These are phyloP conservation scores for Cabera pusaria DNA, from an alignment of 2,888 invertebrate genomes.

Conservation along the genomic window DNA sequence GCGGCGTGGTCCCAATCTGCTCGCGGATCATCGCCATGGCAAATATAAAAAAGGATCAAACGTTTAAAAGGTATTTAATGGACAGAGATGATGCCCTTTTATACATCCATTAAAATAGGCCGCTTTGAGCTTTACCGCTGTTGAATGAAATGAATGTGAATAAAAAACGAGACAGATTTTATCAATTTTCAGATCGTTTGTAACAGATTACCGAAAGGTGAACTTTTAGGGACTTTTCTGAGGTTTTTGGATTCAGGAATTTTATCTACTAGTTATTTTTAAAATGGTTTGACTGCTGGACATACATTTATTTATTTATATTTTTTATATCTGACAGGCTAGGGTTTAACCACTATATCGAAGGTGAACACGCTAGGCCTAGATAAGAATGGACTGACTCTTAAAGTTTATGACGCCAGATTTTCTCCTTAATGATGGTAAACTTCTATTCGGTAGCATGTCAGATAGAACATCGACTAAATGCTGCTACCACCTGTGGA, in stretches of 20 bases:
- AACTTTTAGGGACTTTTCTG: slow-evolving; percentile 26
- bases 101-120: slow-evolving; percentile 75
- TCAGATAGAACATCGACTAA: too few relatives aligned
- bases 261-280: too few relatives aligned
- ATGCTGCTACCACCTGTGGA: too few relatives aligned
- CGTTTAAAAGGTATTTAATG: slow-evolving; percentile 82
- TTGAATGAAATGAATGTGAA: slow-evolving; percentile 63
- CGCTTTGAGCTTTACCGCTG: slow-evolving; percentile 75
- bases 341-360: too few relatives aligned
- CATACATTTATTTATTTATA: too few relatives aligned
- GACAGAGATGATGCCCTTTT: slow-evolving; percentile 78
- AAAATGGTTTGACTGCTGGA: too few relatives aligned
- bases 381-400: too few relatives aligned
- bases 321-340: too few relatives aligned
- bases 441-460: too few relatives aligned
- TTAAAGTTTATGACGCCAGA: too few relatives aligned
- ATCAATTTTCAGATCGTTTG: slow-evolving; percentile 67
- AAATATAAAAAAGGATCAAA: slow-evolving; percentile 83
- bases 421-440: too few relatives aligned
- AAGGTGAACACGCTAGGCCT: too few relatives aligned
- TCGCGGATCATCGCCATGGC: slow-evolving; percentile 68
- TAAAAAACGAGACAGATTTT: slow-evolving; percentile 60
- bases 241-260: slow-evolving; percentile 28
- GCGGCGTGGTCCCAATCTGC: slow-evolving; percentile 60
- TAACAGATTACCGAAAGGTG: slow-evolving; percentile 51